Evolutionary conservation across 1,140 invertebrate genomes (phyloP), one percentile per base, ranked within the genome.

Genomic region (Pomacea maculata): DNA sequence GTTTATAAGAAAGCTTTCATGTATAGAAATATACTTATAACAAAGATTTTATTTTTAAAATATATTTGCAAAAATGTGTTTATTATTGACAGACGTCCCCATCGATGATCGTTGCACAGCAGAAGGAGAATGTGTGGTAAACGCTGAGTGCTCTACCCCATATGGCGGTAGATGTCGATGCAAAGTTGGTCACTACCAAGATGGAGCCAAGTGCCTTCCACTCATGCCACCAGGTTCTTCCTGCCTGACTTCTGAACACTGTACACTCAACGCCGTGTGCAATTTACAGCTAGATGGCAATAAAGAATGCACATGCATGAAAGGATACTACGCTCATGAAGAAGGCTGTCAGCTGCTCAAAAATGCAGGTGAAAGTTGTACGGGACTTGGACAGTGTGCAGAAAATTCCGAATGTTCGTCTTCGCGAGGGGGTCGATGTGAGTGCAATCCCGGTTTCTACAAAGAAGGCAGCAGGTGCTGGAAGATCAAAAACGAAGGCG

Each of bases 131-230:
- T 78, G 77, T 29, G 77, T 78, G 52, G 77, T 78, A 19, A 78
- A 78, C 77, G 77, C 77, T 21, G 70, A 73, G 70, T 82, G 80
- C 64, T 82, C 80, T 67, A 78, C 77, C n/a, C 77, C 77, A 25
- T 78, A 78, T 65, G 70, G 55, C 1, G 61, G 61, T 5, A 70
- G 77, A 21, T 76, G 67, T 52, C 65, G 63, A 17, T 82, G 81
- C 45, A 67, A 76, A 52, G 29, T 45, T 25, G 81, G 81, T 64
- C 78, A 79, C 65, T 73, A 70, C 61, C 67, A 79, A n/a, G 76
- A 79, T 11, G 57, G 63, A 3, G 72, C 72, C 17, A 73, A 64
- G 63, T 82, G 81, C 68, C 34, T 78, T 15, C 72, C 71, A 15
- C 67, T 79, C 63, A 63, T 80, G 7, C 61, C 76, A 8, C 63